Evolutionary conservation across 2,113 vertebrate species (phyloP), one percentile per base, ranked within the genome.

Genomic region (Ptyas mucosa): DNA sequence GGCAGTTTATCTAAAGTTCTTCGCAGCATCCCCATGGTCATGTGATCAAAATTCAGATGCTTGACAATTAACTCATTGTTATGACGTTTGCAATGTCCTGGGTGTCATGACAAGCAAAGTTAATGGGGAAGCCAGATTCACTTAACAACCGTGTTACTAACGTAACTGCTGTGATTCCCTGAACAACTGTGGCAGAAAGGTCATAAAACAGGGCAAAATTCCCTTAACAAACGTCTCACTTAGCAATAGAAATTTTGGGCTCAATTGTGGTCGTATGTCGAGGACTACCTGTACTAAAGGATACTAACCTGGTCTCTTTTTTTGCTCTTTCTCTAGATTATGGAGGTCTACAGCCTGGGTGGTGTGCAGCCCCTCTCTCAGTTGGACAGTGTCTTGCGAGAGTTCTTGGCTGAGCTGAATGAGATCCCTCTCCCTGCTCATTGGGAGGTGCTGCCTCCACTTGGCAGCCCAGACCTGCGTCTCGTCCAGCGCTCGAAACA

Each of bases 261-360:
- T 69, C 29, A 34, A 18, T 69, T 69, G 29, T 69, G 29, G 61
- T 69, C 12, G 1, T 69, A 69, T 0, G n/a, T 69, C 5, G 64
- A 34, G n/a, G 64, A 69, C 11, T 64, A 64, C 61, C 61, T 64
- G 4, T 34, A 12, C 11, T 11, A 85, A 89, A 55, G 75, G 24
- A 53, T 34, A 15, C 55, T 89, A 58, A 92, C 14, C 2, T 43
- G 52, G 34, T 15, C 26, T 12, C 1, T 23, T 20, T 18, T 4
- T 69, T 55, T n/a, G 2, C 88, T 94, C 94, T 51, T 95, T 90
- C 91, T 4, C 24, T 94, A 97, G 97, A 98, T 98, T 95, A 98
- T 96, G 89, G 97, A 98, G 97, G 97, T 98, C 93, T 97, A 96
- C 95, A 98, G 97, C 95, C 95, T 98, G 96, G 97, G 96, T 91